Evolutionary conservation across 2,888 invertebrate genomes (phyloP), one percentile per base, ranked within the genome.

Genomic region (Coleophora deauratella): DNA sequence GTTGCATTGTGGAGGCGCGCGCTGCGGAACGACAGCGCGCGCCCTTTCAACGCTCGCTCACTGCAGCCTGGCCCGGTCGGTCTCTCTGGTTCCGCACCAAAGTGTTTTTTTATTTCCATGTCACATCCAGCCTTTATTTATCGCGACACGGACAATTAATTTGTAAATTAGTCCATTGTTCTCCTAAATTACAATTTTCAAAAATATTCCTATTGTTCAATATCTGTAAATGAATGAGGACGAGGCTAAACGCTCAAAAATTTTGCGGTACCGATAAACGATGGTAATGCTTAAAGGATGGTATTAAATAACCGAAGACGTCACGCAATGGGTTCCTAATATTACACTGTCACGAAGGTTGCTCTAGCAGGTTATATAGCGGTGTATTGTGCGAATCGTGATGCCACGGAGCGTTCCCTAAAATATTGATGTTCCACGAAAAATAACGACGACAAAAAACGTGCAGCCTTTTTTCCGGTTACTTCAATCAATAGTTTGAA

Each of bases 111-210:
- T 75, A 72, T 79, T 72, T 72, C 71, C 68, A 67, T 72, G 74
- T 69, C 73, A 72, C 70, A 70, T 66, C 61, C 66, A 71, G 65
- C 46, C 61, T 63, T 60, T 75, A 77, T 81, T 81, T 78, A 81
- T 78, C 65, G 66, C 74, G 75, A 72, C 63, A 67, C 68, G 79
- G 77, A 66, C 61, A 76, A 74, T 82, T 80, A 77, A 79, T 67
- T 77, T 72, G 64, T 57, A 67, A 74, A 71, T 66, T 62, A 72
- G 61, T 58, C 66, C 62, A 65, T 71, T 74, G 70, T 76, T 71
- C 59, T 51, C 51, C 45, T 49, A 31, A 11, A 43, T 43, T 40
- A 27, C 43, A 43, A 49, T 43, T 40, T 42, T 35, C 40, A 38
- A 49, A 46, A 39, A 45, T 45, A 44, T 47, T 44, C 38, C 43